Conservation (phyloP, 2,113 vertebrate species). For the Pseudorasbora parva region DNA sequence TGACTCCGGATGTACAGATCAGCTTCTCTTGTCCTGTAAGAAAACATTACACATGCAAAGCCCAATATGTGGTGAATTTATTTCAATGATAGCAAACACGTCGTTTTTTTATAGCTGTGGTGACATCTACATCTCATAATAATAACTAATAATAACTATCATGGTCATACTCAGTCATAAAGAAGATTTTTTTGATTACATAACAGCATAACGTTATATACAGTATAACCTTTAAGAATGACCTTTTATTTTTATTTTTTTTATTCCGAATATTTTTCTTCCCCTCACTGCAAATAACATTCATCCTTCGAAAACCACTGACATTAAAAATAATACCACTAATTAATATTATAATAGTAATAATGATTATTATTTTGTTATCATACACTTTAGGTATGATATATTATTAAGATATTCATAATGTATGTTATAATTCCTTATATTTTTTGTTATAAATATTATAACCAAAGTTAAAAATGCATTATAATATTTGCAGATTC, state of each 20-base stretch:
- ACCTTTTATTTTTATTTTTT: background rate
- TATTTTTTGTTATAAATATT: too few species aligned
- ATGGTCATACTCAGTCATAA: background rate
- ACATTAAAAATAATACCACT: background rate
- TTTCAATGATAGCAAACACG: background rate
- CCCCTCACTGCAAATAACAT: background rate
- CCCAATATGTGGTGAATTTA: background rate
- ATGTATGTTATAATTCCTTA: too few species aligned
- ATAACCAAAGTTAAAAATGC: too few species aligned
- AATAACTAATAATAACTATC: background rate
- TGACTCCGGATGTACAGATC: conserved; percentile 27
- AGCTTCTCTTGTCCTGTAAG: background rate
- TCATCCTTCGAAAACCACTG: background rate
- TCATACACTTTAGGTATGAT: too few species aligned
- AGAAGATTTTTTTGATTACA: background rate
- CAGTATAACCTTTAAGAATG: background rate
- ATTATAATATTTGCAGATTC: too few species aligned
- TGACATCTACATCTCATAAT: background rate
- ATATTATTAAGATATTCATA: too few species aligned
- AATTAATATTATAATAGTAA: too few species aligned
- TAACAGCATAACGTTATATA: background rate
- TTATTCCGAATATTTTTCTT: background rate
- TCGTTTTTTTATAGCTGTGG: background rate
- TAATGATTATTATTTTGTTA: too few species aligned
- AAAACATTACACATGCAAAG: background rate